Conservation (phyloP, 2,888 invertebrate species). For the Aspidapion aeneum region DNA sequence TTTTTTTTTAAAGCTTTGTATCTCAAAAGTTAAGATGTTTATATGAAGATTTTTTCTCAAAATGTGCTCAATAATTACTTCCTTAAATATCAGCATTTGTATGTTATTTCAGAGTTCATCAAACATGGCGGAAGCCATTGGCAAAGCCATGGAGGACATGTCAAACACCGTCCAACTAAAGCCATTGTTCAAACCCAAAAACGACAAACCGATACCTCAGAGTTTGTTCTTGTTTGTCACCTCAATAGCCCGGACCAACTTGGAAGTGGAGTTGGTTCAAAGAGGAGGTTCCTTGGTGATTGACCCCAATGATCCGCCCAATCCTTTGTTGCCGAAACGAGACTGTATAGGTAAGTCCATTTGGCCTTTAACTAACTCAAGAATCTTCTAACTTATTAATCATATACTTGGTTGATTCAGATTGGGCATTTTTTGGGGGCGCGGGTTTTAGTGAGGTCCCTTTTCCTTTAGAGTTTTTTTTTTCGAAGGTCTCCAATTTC, state of each 20-base stretch:
- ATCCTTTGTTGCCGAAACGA: constrained; percentile 69
- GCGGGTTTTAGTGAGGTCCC: too few relatives aligned
- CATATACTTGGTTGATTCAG: too few relatives aligned
- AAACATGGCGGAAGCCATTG: constrained; percentile 82
- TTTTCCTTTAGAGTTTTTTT: too few relatives aligned
- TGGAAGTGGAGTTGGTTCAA: constrained; percentile 89
- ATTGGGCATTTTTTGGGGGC: too few relatives aligned
- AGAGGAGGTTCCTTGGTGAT: constrained; percentile 73
- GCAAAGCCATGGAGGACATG: constrained; percentile 92
- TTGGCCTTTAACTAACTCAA: neutral
- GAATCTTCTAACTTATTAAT: too few relatives aligned
- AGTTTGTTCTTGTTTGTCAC: constrained; percentile 85
- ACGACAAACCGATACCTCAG: constrained; percentile 60
- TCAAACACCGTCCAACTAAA: constrained; percentile 82
- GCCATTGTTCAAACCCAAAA: constrained; percentile 72
- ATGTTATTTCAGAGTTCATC: constrained; percentile 56
- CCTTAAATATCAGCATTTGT: neutral
- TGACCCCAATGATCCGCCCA: constrained; percentile 43
- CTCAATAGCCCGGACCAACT: constrained; percentile 85
- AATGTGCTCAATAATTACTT: neutral
- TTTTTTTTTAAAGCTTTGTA: too few relatives aligned
- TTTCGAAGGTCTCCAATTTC: too few relatives aligned
- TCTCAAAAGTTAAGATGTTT: too few relatives aligned
- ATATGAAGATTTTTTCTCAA: too few relatives aligned
- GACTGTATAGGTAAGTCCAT: constrained; percentile 67